Evolutionary conservation across 2,113 vertebrate genomes (phyloP).

Genomic region (Oncorhynchus nerka): DNA sequence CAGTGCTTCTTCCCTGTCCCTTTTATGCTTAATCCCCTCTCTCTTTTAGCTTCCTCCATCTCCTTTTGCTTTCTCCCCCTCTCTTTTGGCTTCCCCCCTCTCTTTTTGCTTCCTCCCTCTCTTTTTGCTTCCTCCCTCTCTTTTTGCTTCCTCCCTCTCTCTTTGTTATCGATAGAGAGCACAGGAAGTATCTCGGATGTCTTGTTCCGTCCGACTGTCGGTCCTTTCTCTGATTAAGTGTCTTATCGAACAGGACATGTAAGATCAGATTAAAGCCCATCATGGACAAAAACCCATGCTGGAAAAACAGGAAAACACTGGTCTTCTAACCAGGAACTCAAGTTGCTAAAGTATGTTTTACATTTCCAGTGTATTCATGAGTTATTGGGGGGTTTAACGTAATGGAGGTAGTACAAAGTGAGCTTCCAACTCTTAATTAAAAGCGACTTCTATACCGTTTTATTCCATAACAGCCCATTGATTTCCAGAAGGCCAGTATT

Average conservation of each 20-base stretch:
- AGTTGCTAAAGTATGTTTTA: slow-evolving; percentile 33
- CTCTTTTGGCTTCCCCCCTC: background rate
- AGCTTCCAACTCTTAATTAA: too few relatives aligned
- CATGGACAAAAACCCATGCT: slow-evolving; percentile 25
- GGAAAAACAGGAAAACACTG: slow-evolving; percentile 28
- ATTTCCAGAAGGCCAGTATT: background rate
- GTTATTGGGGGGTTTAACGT: too few relatives aligned
- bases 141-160: background rate
- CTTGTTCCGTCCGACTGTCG: slow-evolving; percentile 50
- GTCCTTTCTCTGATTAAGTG: slow-evolving; percentile 58
- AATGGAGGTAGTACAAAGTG: too few relatives aligned
- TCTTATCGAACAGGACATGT: slow-evolving; percentile 67
- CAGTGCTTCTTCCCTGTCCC: too few relatives aligned
- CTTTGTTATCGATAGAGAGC: background rate
- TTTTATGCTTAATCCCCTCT: slow-evolving; percentile 29
- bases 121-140: background rate
- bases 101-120: background rate
- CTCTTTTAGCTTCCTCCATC: background rate
- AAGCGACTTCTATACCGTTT: background rate
- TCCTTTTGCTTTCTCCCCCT: background rate
- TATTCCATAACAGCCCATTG: background rate
- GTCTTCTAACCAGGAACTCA: slow-evolving; percentile 49
- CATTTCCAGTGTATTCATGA: too few relatives aligned
- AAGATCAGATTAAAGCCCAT: slow-evolving; percentile 68
- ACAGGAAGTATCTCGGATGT: slow-evolving; percentile 49